phyloP scores from a whole-genome alignment of 2,888 invertebrate genomes.

The Dusona sp. region DNA sequence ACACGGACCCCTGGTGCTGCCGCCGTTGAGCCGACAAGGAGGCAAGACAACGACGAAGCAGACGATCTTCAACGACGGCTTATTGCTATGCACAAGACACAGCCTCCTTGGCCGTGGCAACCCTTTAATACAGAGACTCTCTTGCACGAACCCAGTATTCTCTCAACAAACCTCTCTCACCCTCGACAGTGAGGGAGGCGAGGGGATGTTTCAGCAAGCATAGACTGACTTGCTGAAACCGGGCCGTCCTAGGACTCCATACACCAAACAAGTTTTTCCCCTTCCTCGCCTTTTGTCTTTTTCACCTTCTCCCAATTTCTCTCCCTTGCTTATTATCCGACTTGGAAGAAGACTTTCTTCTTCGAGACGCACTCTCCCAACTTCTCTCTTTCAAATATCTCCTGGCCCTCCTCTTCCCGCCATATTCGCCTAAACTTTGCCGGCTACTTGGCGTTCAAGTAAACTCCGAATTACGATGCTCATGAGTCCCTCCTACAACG shows the following conservation, averaged over 20 bases:
- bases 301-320: constrained; percentile 6
- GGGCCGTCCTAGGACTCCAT: constrained; percentile 41
- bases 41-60: constrained; percentile 57
- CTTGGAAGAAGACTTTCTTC: constrained; percentile 4
- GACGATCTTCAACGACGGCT: constrained; percentile 69
- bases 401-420: constrained; percentile 9
- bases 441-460: constrained; percentile 44
- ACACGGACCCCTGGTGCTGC: constrained; percentile 54
- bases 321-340: constrained; percentile 2
- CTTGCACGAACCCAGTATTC: constrained; percentile 61
- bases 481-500: constrained; percentile 31
- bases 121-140: constrained; percentile 65
- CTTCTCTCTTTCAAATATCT: constrained; percentile 5
- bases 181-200: too few relatives aligned
- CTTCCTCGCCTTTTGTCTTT: constrained; percentile 15
- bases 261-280: constrained; percentile 2
- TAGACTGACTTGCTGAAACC: constrained; percentile 49
- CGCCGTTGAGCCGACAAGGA: constrained; percentile 29
- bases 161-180: constrained; percentile 42
- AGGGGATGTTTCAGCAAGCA: too few relatives aligned
- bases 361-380: neutral
- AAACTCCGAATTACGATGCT: constrained; percentile 53
- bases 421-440: constrained; percentile 47
- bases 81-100: constrained; percentile 79
- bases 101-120: constrained; percentile 62